Conservation (phyloP, 2,113 vertebrate genomes). For the Elgaria multicarinata region DNA sequence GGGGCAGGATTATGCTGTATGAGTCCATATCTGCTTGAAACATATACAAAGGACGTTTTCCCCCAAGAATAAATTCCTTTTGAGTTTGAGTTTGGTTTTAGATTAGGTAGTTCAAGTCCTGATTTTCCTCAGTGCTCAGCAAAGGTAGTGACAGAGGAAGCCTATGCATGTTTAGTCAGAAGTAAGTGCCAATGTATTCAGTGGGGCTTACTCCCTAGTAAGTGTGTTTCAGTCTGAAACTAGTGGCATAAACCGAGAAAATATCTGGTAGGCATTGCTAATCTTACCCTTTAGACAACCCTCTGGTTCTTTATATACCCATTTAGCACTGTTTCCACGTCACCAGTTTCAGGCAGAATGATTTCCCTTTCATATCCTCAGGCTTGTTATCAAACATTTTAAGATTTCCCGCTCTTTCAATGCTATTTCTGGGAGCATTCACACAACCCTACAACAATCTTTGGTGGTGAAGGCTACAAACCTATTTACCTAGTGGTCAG, state of each 20-base stretch:
- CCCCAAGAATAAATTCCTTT: neutral
- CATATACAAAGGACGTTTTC: neutral
- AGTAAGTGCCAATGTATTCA: neutral
- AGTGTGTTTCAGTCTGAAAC: neutral
- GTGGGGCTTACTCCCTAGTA: neutral
- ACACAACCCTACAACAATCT: neutral
- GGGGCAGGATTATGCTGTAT: neutral
- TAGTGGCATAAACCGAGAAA: neutral
- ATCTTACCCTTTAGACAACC: neutral
- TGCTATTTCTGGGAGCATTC: neutral
- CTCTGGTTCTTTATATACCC: neutral
- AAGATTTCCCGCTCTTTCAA: neutral
- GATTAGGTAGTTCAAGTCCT: neutral
- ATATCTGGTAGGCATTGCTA: neutral
- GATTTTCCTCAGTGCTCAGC: neutral
- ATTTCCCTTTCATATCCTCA: neutral
- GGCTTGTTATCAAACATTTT: neutral
- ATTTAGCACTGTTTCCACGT: neutral
- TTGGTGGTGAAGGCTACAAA: neutral
- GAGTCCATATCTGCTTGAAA: neutral
- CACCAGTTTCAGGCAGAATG: neutral
- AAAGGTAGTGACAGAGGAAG: neutral
- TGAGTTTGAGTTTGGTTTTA: neutral
- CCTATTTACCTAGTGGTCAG: neutral
- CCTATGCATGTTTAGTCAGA: neutral